Evolutionary conservation across 2,797 vertebrate genomes (phyloP).

Genomic region (Takifugu ocellatus): DNA sequence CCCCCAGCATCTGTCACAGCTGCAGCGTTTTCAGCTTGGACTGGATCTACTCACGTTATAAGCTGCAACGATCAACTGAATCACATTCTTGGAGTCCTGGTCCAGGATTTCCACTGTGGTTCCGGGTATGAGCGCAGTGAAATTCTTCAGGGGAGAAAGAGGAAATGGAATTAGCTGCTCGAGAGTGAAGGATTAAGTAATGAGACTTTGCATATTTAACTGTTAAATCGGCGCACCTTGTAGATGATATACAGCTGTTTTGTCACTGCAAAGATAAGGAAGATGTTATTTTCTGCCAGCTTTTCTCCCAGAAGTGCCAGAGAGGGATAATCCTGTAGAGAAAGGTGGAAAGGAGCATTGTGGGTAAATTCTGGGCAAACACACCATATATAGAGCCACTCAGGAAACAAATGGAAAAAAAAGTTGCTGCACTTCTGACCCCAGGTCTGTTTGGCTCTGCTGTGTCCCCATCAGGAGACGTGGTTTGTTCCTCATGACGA

Average conservation of each 20-base stretch:
- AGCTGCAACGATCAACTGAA: constrained; percentile 92
- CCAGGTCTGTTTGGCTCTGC: constrained; percentile 11
- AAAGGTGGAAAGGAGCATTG: background rate
- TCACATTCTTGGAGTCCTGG: constrained; percentile 94
- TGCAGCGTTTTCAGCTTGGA: background rate
- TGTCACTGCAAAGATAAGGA: constrained; percentile 94
- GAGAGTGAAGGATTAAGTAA: background rate
- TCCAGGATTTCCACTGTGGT: constrained; percentile 96
- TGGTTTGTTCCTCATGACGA: background rate
- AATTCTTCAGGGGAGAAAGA: constrained; percentile 76
- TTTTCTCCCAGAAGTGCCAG: constrained; percentile 95
- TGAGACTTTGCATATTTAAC: background rate
- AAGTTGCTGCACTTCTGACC: constrained; percentile 32
- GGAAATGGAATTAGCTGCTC: background rate
- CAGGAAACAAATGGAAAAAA: background rate
- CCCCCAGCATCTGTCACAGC: background rate
- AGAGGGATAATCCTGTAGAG: constrained; percentile 90
- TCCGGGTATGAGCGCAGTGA: constrained; percentile 92
- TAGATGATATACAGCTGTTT: constrained; percentile 91
- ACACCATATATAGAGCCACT: background rate
- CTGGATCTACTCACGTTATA: constrained; percentile 87
- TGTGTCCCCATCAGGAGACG: background rate
- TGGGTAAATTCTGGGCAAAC: constrained; percentile 1
- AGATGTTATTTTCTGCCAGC: constrained; percentile 94
- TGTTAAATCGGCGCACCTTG: constrained; percentile 76